A percentile compares a stretch with the other conserved stretches of the same genome.
Conservation (phyloP, 2,888 invertebrate species). For the Sinhomidia bicolor region DNA sequence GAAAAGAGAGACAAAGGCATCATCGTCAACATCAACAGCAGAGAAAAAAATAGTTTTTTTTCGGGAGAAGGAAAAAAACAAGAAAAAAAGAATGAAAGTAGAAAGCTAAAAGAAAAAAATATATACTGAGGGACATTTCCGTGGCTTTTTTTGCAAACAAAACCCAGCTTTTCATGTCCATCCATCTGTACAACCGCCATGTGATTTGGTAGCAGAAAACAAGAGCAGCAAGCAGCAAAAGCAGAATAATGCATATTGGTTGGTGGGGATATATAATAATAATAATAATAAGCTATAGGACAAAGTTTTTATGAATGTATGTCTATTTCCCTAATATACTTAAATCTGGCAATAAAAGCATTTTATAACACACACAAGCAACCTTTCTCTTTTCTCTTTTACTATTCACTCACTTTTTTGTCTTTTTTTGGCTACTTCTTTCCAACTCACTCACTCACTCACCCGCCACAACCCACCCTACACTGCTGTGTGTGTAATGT, state of each 20-base stretch:
- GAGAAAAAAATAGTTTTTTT: not conserved
- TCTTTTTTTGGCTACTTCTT: not conserved
- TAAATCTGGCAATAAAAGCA: conserved; percentile 39
- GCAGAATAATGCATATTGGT: too few relatives aligned
- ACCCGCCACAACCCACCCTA: too few relatives aligned
- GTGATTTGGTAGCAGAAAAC: not conserved
- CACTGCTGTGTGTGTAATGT: not conserved
- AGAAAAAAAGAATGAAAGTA: not conserved
- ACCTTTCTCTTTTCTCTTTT: not conserved
- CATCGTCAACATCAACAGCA: too few relatives aligned
- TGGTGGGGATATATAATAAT: too few relatives aligned
- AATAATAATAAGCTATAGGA: too few relatives aligned
- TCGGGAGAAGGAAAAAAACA: not conserved
- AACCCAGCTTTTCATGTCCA: conserved; percentile 51
- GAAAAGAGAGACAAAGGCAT: conserved; percentile 17
- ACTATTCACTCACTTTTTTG: conserved; percentile 15
- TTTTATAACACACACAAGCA: not conserved
- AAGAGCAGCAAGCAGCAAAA: too few relatives aligned
- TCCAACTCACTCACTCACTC: not conserved
- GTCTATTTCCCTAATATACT: not conserved
- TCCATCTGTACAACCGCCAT: conserved; percentile 43
- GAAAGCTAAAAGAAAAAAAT: conserved; percentile 34
- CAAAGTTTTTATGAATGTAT: not conserved
- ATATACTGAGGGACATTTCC: conserved; percentile 47
- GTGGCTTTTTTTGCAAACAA: conserved; percentile 45